Base-by-base conservation (phyloP, 2,113 vertebrate species). In the Conger conger region DNA sequence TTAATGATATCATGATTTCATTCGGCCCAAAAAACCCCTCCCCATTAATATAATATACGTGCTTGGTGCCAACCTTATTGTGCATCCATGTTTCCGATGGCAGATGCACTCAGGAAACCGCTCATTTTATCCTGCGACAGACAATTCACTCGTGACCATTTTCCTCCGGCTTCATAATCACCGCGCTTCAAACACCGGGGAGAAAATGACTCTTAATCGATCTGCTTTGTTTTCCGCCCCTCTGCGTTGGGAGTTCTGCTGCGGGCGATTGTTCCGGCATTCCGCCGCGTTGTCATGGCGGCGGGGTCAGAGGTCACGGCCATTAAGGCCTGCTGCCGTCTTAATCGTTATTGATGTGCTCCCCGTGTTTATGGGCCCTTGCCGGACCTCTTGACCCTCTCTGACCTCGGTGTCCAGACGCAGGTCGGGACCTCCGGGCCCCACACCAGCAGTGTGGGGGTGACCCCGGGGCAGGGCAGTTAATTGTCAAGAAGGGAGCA, bases 291-390 rank as follows among this genome's bases (percentile, higher is more conserved):
- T 84, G 79, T 82, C 81, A 78, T 79, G 83, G 53, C 57, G 30
- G 57, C 17, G 17, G 60, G 87, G 68, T 77, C 81, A 87, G 45
- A 82, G 87, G 90, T 86, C 83, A 76, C 20, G 80, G 76, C 82
- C 76, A 76, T 86, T 80, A 76, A 53, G 76, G 60, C 42, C 50
- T 79, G 76, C 17, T 27, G 23, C 54, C 57, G 11, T 45, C 38
- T n/a, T 85, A 35, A 84, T 83, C 77, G 81, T 87, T 7, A 42
- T 38, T 84, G 17, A 27, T 81, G 6, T 3, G 30, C 0, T 53
- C 42, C 57, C 45, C 0, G 73, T 91, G 91, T 92, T 94, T 94
- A 83, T 78, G 88, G 90, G 87, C 89, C 90, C 85, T 86, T 84
- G 87, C 0, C 88, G 82, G 87, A 93, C 92, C 37, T 35, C 27